Evolutionary conservation across 1,140 invertebrate species (phyloP).

Genomic region (Ericerus pela): DNA sequence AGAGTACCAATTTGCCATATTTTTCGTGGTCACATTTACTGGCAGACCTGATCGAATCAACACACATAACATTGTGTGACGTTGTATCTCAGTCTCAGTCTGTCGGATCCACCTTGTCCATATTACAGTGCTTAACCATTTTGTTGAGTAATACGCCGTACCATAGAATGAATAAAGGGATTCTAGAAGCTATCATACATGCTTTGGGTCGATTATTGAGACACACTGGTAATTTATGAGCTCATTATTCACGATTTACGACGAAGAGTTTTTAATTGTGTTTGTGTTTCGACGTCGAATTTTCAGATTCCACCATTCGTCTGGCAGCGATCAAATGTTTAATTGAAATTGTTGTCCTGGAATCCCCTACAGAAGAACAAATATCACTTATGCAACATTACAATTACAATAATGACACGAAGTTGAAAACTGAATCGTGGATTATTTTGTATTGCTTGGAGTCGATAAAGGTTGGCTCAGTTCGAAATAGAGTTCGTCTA

Average conservation of each 20-base stretch:
- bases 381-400: not conserved
- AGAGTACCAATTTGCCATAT: not conserved
- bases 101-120: not conserved
- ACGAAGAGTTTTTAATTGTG: not conserved
- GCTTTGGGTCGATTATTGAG: not conserved
- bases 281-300: not conserved
- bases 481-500: too few relatives aligned
- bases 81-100: not conserved
- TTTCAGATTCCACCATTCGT: not conserved
- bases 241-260: too few relatives aligned
- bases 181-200: not conserved
- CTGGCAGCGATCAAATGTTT: not conserved
- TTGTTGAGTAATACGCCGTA: not conserved
- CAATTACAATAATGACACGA: too few relatives aligned
- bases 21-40: not conserved
- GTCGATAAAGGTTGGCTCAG: not conserved
- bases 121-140: not conserved
- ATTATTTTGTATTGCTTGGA: slow-evolving; percentile 2
- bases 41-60: not conserved
- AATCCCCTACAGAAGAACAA: not conserved
- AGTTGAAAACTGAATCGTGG: not conserved
- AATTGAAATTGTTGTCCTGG: not conserved
- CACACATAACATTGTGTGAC: not conserved
- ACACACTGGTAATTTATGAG: not conserved
- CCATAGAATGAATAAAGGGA: not conserved